phyloP scores from a whole-genome alignment of 2,113 vertebrate genomes.

The Bos javanicus region DNA sequence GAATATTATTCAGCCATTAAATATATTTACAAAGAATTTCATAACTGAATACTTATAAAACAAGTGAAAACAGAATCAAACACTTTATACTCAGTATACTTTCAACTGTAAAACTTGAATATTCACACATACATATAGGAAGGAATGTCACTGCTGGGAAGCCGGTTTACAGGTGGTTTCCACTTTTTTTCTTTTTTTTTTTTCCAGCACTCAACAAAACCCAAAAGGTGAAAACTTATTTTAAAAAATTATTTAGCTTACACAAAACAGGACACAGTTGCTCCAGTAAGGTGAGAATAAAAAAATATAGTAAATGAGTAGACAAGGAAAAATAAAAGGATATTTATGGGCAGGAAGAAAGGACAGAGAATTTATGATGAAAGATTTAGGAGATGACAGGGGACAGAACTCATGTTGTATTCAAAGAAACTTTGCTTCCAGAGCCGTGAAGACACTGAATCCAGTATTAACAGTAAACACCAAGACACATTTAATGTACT shows the following conservation, averaged over 20 bases:
- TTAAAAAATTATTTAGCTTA: slow-evolving; percentile 24
- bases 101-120: slow-evolving; percentile 3
- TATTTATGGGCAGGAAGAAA: not conserved
- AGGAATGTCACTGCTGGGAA: slow-evolving; percentile 9
- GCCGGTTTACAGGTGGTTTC: slow-evolving; percentile 17
- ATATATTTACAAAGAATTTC: slow-evolving; percentile 17
- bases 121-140: not conserved
- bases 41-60: not conserved
- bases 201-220: slow-evolving; percentile 26
- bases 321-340: slow-evolving; percentile 19
- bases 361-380: not conserved
- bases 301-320: slow-evolving; percentile 35
- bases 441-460: not conserved
- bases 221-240: slow-evolving; percentile 14
- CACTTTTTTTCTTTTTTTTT: not conserved
- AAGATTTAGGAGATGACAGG: not conserved
- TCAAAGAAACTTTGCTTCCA: slow-evolving; percentile 37
- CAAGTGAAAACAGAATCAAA: slow-evolving; percentile 36
- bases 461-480: not conserved
- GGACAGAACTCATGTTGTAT: not conserved
- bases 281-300: not conserved
- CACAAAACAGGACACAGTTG: not conserved
- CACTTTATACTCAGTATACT: slow-evolving; percentile 1
- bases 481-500: slow-evolving; percentile 19
- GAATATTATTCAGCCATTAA: slow-evolving; percentile 5